A percentile compares a stretch with the other conserved stretches of the same genome.
These are phyloP conservation scores for Penaeus japonicus DNA, from an alignment of 1,140 invertebrate genomes.

Conservation along the genomic window DNA sequence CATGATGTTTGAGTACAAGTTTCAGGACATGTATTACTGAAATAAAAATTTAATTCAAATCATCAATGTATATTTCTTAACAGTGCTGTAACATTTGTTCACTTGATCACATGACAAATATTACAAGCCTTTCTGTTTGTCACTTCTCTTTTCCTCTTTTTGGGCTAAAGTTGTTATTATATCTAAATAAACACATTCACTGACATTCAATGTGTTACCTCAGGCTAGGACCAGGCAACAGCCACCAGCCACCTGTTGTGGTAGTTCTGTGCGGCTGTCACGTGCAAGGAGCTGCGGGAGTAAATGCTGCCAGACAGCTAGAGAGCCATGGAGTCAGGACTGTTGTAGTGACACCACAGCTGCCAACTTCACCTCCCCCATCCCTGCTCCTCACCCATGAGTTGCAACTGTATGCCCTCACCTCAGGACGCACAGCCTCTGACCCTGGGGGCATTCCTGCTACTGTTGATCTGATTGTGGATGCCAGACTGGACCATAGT, in stretches of 20 bases:
- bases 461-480: constrained; percentile 74
- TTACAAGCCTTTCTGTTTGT: background rate
- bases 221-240: constrained; percentile 77
- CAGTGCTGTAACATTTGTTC: too few species aligned
- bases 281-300: constrained; percentile 66
- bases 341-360: constrained; percentile 71
- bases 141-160: background rate
- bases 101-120: background rate
- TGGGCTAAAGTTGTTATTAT: background rate
- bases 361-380: constrained; percentile 62
- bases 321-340: constrained; percentile 82
- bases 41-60: too few species aligned
- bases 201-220: background rate
- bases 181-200: background rate
- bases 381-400: constrained; percentile 67
- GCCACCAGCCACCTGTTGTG: constrained; percentile 81
- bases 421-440: constrained; percentile 61
- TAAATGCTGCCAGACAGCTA: constrained; percentile 78
- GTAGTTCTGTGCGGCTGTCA: constrained; percentile 78
- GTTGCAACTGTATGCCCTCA: constrained; percentile 57
- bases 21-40: too few species aligned
- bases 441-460: constrained; percentile 60
- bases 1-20: too few species aligned
- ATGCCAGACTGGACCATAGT: constrained; percentile 49
- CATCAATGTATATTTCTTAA: too few species aligned